Evolutionary conservation across 2,888 invertebrate genomes (phyloP).

Genomic region (Eupithecia inturbata): DNA sequence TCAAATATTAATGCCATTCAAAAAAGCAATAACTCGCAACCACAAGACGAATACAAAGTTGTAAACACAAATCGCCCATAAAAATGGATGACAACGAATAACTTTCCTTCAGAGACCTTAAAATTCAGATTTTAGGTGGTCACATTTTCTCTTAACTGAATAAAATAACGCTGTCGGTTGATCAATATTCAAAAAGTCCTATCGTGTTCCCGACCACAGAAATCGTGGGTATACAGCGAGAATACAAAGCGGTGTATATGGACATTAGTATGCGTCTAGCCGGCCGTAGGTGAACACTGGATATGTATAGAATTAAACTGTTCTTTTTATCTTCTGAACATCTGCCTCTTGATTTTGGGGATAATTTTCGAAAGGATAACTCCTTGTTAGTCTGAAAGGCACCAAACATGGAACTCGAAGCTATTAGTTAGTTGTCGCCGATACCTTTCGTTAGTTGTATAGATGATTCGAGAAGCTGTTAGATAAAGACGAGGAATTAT

Average conservation of each 20-base stretch:
- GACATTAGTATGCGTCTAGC: constrained; percentile 74
- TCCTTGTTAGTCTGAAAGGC: constrained; percentile 1
- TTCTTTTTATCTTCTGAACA: constrained; percentile 57
- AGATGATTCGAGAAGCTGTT: background rate
- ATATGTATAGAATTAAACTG: constrained; percentile 64
- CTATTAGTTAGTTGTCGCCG: background rate
- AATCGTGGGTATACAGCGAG: constrained; percentile 73
- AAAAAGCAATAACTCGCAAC: constrained; percentile 31
- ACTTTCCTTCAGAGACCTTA: constrained; percentile 67
- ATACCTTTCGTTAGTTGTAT: background rate
- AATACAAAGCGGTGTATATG: constrained; percentile 67
- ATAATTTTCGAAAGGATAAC: constrained; percentile 32
- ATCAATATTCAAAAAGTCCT: constrained; percentile 79
- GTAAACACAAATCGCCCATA: constrained; percentile 38
- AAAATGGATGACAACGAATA: constrained; percentile 47
- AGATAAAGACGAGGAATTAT: background rate
- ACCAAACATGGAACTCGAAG: background rate
- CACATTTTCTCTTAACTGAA: constrained; percentile 51
- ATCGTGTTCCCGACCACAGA: constrained; percentile 72
- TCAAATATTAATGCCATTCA: constrained; percentile 31
- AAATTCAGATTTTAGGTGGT: constrained; percentile 51
- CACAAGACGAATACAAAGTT: constrained; percentile 52
- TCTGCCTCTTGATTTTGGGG: constrained; percentile 50
- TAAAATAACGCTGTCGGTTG: constrained; percentile 52
- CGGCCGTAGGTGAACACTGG: constrained; percentile 64